Evolutionary conservation across 2,797 vertebrate species (phyloP).

Genomic region (Todus mexicanus): DNA sequence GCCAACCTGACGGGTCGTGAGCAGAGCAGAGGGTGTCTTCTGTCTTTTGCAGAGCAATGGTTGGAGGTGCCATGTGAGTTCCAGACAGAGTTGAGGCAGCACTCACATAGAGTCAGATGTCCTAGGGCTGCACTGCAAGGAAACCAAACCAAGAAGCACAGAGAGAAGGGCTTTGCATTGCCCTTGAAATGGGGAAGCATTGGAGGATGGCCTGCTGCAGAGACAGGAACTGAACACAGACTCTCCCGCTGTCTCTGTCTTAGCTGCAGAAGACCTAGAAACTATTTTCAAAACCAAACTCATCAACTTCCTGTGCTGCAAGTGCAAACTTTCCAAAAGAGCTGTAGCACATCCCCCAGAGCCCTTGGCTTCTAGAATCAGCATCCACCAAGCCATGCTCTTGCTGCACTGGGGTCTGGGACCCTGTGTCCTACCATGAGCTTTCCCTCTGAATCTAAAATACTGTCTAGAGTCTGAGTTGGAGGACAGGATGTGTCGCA

Average conservation of each 20-base stretch:
- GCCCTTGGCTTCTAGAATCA: background rate
- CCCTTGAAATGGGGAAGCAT: background rate
- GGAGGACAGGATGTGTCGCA: background rate
- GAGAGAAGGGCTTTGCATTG: background rate
- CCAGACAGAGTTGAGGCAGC: background rate
- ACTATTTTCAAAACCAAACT: background rate
- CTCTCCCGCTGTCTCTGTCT: background rate
- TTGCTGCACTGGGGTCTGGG: background rate
- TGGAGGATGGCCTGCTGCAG: background rate
- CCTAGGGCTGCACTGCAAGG: background rate
- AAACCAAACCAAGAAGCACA: background rate
- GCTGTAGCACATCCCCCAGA: background rate
- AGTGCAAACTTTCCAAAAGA: background rate
- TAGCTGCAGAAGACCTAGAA: background rate
- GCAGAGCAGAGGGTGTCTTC: background rate
- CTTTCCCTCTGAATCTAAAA: background rate
- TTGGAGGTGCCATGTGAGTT: background rate
- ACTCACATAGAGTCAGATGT: background rate
- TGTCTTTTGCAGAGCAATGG: background rate
- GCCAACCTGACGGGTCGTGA: background rate
- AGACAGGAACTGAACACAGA: background rate
- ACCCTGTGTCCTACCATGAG: background rate
- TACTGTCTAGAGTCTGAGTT: too few species aligned
- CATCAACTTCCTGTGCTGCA: background rate
- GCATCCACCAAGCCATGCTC: rapidly evolving